Evolutionary conservation across 2,888 invertebrate species (phyloP).

Genomic region (Drosophila siamana): DNA sequence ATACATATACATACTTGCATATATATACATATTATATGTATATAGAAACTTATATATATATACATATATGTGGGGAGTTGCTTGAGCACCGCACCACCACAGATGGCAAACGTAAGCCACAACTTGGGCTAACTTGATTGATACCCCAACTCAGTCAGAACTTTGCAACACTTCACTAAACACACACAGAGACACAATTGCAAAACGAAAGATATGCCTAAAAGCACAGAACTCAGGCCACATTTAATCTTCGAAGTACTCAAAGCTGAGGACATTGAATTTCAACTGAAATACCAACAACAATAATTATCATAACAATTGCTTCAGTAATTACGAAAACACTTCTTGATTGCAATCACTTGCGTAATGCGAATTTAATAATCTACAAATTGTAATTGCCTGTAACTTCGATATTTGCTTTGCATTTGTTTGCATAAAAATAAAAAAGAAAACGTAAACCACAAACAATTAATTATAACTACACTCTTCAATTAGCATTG

Average conservation of each 20-base stretch:
- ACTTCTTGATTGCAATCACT: conserved; percentile 22
- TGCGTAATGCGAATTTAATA: conserved; percentile 25
- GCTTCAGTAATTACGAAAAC: conserved; percentile 27
- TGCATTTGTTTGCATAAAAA: conserved; percentile 17
- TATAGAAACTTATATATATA: conserved; percentile 35
- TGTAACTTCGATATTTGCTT: conserved; percentile 23
- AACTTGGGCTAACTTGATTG: conserved; percentile 42
- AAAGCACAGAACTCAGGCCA: conserved; percentile 52
- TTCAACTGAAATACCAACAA: conserved; percentile 19
- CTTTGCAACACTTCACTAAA: conserved; percentile 24
- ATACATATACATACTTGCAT: conserved; percentile 69
- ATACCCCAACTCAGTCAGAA: conserved; percentile 39
- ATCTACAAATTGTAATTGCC: conserved; percentile 21
- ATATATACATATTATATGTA: conserved; percentile 47
- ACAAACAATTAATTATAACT: conserved; percentile 15
- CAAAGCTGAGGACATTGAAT: conserved; percentile 23
- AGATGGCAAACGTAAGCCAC: conserved; percentile 13
- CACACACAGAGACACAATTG: conserved; percentile 7
- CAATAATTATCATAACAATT: conserved; percentile 6
- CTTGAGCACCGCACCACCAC: conserved; percentile 41
- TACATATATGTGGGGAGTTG: conserved; percentile 46
- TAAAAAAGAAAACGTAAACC: neutral
- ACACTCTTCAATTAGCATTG: conserved; percentile 14
- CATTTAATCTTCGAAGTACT: conserved; percentile 22
- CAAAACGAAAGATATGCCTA: conserved; percentile 11